Percentiles rank a stretch among this genome's conserved stretches.
Conservation (phyloP, 2,797 vertebrate genomes). For the Buphagus erythrorhynchus region DNA sequence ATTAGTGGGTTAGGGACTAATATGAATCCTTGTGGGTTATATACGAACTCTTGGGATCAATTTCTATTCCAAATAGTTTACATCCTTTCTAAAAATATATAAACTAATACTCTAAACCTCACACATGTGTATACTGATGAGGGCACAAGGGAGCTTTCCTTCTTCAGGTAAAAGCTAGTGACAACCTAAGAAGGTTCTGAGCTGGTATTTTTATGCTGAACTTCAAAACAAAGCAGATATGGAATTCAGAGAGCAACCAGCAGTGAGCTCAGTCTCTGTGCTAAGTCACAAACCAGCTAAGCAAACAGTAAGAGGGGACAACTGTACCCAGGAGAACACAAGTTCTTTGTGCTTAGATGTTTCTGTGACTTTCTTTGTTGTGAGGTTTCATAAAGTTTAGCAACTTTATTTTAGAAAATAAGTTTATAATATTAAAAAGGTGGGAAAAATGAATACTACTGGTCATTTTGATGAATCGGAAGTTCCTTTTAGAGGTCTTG, state of each 20-base stretch:
- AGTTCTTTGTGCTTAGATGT: neutral
- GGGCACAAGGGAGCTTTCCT: slow-evolving; percentile 24
- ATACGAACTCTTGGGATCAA: neutral
- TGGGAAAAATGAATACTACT: neutral
- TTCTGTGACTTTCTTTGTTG: neutral
- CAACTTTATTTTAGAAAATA: neutral
- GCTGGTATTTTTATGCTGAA: neutral
- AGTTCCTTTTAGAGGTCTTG: neutral
- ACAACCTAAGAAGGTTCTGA: neutral
- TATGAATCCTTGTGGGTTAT: slow-evolving; percentile 8
- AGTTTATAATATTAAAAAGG: neutral
- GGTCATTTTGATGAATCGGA: neutral
- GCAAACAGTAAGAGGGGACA: neutral
- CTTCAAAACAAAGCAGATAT: neutral
- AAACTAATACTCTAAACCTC: slow-evolving; percentile 32
- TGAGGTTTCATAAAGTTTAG: neutral
- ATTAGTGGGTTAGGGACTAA: slow-evolving; percentile 38
- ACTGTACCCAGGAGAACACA: neutral
- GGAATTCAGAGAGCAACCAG: neutral
- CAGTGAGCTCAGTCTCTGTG: neutral
- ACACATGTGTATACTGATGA: neutral
- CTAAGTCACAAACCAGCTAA: neutral
- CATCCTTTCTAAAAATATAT: slow-evolving; percentile 40
- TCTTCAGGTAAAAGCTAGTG: slow-evolving; percentile 27
- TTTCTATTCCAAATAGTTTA: slow-evolving; percentile 40